Evolutionary conservation across 2,888 invertebrate genomes (phyloP).

Genomic region (Dichetophora obliterata): DNA sequence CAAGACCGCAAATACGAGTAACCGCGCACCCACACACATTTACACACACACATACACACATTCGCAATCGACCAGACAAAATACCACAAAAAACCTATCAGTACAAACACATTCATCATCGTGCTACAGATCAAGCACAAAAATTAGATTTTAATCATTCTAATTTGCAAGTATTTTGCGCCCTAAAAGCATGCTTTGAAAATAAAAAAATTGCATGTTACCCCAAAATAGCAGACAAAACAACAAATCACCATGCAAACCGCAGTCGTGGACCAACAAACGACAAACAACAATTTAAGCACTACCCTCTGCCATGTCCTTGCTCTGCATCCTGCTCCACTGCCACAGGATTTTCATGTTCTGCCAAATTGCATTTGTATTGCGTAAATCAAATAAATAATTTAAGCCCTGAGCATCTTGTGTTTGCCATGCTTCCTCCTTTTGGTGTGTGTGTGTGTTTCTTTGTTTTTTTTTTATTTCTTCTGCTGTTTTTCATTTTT

Average conservation of each 20-base stretch:
- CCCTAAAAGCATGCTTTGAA: constrained; percentile 48
- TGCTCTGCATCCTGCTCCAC: background rate
- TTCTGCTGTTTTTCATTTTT: background rate
- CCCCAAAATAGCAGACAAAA: constrained; percentile 10
- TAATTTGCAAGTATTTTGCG: constrained; percentile 33
- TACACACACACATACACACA: background rate
- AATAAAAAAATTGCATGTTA: background rate
- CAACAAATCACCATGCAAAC: constrained; percentile 42
- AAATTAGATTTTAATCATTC: constrained; percentile 32
- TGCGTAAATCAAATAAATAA: constrained; percentile 52
- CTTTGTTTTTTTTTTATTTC: background rate
- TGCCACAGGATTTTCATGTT: constrained; percentile 28
- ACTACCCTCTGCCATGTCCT: background rate
- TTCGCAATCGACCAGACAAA: background rate
- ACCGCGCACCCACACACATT: constrained; percentile 35
- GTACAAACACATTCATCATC: constrained; percentile 2
- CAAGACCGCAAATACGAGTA: constrained; percentile 59
- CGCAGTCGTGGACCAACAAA: constrained; percentile 22
- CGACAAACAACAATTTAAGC: constrained; percentile 5
- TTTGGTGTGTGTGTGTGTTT: background rate
- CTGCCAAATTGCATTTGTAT: constrained; percentile 49
- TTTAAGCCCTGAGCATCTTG: constrained; percentile 30
- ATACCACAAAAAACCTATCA: constrained; percentile 16
- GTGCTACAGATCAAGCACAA: background rate
- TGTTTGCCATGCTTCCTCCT: background rate